A percentile compares a stretch with the other conserved stretches of the same genome.
Conservation (phyloP, 1,140 invertebrate species). For the Drosophila orosa region DNA sequence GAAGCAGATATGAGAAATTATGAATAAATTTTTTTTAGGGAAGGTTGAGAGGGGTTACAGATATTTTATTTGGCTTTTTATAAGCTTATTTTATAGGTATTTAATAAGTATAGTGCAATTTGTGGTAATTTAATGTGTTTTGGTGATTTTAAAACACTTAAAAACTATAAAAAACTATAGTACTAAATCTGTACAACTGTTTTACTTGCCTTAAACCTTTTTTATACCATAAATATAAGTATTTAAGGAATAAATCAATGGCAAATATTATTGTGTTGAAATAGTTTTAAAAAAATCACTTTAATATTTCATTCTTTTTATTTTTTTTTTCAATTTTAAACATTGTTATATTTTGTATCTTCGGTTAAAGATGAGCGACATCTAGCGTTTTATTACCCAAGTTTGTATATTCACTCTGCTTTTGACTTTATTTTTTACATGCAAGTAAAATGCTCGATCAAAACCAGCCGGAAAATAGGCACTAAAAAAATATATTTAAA, state of each 20-base stretch:
- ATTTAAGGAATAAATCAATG: neutral
- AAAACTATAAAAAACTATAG: neutral
- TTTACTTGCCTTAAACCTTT: neutral
- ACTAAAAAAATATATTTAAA: neutral
- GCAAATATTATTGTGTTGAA: no score
- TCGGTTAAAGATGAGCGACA: neutral
- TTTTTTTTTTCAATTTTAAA: neutral
- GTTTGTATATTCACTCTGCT: neutral
- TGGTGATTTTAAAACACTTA: neutral
- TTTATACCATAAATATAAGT: neutral
- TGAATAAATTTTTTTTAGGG: no score
- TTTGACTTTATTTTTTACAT: conserved; percentile 9
- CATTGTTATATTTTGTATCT: neutral
- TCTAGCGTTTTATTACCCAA: neutral
- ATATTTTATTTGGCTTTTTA: neutral
- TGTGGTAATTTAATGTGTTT: neutral
- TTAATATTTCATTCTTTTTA: neutral
- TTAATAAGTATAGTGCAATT: neutral
- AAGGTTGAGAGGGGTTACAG: no score
- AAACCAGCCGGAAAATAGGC: conserved; percentile 6
- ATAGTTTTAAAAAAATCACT: neutral
- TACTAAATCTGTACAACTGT: neutral
- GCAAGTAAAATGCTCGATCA: neutral
- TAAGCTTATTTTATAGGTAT: neutral
- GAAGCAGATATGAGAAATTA: no score